phyloP scores from a whole-genome alignment of 2,797 vertebrate genomes.

The Rhinoraja longicauda region DNA sequence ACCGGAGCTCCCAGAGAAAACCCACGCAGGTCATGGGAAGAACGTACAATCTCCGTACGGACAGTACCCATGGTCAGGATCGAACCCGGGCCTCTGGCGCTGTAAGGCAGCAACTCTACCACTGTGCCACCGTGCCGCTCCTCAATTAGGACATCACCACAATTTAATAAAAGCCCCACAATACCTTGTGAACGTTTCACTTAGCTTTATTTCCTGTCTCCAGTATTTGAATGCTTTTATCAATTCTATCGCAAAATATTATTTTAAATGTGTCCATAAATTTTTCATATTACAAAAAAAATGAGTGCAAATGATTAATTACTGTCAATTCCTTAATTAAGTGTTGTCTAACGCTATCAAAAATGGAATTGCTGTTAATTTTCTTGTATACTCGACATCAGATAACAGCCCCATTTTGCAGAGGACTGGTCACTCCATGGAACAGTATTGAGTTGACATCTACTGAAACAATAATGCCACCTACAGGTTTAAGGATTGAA shows the following conservation, averaged over 20 bases:
- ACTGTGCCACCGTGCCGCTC: too few species aligned
- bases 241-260: background rate
- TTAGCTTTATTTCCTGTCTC: background rate
- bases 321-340: background rate
- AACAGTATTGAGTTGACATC: background rate
- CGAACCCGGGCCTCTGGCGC: too few species aligned
- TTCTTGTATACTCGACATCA: too few species aligned
- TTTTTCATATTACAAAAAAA: background rate
- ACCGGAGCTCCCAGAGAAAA: too few species aligned
- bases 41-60: too few species aligned
- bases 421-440: background rate
- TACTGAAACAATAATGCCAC: slow-evolving; percentile 12
- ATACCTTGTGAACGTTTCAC: background rate
- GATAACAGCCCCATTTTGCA: background rate
- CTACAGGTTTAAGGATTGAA: background rate
- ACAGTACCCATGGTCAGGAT: too few species aligned
- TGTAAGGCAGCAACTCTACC: too few species aligned
- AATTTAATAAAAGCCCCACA: background rate
- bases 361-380: background rate
- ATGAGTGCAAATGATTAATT: background rate
- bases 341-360: background rate
- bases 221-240: background rate
- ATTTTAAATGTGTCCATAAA: background rate
- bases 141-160: background rate
- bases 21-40: too few species aligned